Base-by-base conservation (phyloP, 64 coral and sea anemone species). In the Pocillopora verrucosa region DNA sequence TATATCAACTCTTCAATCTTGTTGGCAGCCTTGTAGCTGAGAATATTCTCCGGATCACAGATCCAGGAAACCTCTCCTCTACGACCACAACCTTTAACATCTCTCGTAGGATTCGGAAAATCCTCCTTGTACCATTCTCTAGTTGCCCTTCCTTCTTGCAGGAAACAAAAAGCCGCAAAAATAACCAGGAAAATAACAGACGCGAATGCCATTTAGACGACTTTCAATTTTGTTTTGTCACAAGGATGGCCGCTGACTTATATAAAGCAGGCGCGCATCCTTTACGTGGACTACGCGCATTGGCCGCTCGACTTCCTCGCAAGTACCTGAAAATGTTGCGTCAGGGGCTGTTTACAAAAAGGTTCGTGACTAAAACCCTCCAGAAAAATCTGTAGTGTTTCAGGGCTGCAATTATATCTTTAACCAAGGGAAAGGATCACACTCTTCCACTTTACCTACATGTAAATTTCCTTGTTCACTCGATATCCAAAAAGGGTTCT, bases 31-130 rank as follows among this genome's bases (percentile, higher is more conserved):
- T 93, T 79, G 78, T 98, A 91, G 57, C 73, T 76, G 13, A 98
- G 17, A 73, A 98, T 38, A 4, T 59, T 65, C 11, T 98, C 78
- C 56, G 95, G 95, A 67, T 98, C 95, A 63, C 95, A 98, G 61
- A 98, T 91, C 95, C 92, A 98, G 11, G 95, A 98, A 1, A 45
- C 24, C 22, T 91, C 80, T 56, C 95, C 95, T 14, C 77, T 72
- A 9, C 95, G 83, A 25, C 95, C 95, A 88, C 95, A 98, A 30
- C 62, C 75, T 73, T 84, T 73, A 25, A 88, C n/a, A 89, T 98
- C 89, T 84, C 70, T 91, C 16, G 74, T 58, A 13, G 95, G 95
- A 91, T 98, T 94, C 60, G 95, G 95, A 78, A 94, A 98, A 5
- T 75, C 70, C 89, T 98, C 89, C 77, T 89, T 92, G 22, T 11